Conservation (phyloP, 1,140 invertebrate species). For the Achroia grisella region DNA sequence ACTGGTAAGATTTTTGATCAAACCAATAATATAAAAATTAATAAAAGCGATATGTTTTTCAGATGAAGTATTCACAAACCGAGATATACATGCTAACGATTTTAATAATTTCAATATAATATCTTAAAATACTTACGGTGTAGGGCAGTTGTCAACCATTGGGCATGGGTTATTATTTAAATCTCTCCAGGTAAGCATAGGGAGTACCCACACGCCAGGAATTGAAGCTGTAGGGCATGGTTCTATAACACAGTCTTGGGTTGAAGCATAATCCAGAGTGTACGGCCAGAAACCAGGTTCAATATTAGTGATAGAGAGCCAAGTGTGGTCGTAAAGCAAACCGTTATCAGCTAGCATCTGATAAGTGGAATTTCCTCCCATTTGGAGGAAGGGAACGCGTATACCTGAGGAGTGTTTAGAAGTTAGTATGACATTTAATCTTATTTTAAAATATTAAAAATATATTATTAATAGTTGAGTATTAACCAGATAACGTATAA, state of each 20-base stretch:
- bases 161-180: conserved; percentile 68
- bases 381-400: conserved; percentile 80
- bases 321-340: conserved; percentile 78
- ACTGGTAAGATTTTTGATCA: no score
- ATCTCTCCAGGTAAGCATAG: conserved; percentile 77
- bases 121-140: conserved; percentile 48
- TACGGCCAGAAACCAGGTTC: conserved; percentile 81
- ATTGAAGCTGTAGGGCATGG: conserved; percentile 78
- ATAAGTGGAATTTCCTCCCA: conserved; percentile 77
- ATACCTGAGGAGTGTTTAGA: conserved; percentile 74
- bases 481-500: no score
- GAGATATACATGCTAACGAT: no score
- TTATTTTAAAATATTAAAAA: no score
- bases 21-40: no score
- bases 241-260: conserved; percentile 78
- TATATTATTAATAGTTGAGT: no score
- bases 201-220: conserved; percentile 77
- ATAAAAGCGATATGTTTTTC: no score
- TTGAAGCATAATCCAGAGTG: conserved; percentile 77
- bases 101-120: no score
- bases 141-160: conserved; percentile 77
- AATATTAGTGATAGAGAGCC: conserved; percentile 74
- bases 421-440: no score
- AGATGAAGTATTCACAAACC: no score
- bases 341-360: conserved; percentile 64